Evolutionary conservation across 2,888 invertebrate species (phyloP).

Genomic region (Podabrus alpinus): DNA sequence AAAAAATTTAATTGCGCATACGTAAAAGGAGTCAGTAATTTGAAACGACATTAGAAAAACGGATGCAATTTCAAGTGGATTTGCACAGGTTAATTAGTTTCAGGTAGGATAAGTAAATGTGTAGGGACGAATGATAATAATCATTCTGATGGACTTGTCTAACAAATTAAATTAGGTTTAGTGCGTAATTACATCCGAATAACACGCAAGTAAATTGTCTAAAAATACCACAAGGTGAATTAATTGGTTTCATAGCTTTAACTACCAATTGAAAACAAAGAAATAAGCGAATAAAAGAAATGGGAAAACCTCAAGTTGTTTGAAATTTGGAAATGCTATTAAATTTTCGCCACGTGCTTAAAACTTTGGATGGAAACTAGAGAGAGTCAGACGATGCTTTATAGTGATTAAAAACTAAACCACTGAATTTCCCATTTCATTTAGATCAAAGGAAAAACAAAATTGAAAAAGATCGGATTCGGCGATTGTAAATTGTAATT

Average conservation of each 20-base stretch:
- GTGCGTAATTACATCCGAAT: background rate
- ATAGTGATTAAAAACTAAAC: background rate
- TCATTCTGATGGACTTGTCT: background rate
- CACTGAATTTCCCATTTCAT: background rate
- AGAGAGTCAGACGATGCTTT: background rate
- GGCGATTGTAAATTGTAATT: background rate
- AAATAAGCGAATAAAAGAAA: background rate
- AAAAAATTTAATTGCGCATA: background rate
- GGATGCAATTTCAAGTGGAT: background rate
- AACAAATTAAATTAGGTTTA: conserved; percentile 3
- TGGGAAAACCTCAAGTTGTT: background rate
- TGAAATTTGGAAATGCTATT: background rate
- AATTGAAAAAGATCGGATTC: background rate
- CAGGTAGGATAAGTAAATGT: background rate
- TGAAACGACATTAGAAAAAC: background rate
- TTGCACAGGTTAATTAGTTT: conserved; percentile 3
- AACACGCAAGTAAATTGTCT: background rate
- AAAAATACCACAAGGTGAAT: background rate
- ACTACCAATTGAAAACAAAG: background rate
- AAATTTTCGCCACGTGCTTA: background rate
- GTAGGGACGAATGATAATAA: background rate
- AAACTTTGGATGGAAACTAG: background rate
- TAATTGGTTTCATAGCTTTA: background rate
- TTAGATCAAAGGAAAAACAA: background rate
- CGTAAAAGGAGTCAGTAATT: background rate